These are phyloP conservation scores for Vannuccia rotundouncinata DNA, from an alignment of 2,888 invertebrate genomes.

Conservation along the genomic window DNA sequence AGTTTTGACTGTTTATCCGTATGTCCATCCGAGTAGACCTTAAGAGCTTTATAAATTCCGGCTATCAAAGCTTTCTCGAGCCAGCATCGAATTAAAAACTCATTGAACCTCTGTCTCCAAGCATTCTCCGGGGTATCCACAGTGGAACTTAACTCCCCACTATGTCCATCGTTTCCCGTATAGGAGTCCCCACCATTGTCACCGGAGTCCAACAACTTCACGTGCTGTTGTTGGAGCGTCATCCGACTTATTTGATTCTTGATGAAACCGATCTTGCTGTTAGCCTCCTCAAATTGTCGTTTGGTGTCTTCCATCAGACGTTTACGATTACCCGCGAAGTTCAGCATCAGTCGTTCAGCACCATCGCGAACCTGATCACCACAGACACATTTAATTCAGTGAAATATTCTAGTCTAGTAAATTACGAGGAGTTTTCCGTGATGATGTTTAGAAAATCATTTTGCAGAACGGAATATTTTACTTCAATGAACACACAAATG, in stretches of 20 bases:
- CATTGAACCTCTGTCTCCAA: neutral
- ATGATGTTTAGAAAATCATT: too few species aligned
- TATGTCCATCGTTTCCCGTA: neutral
- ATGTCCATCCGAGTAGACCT: neutral
- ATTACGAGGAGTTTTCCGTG: too few species aligned
- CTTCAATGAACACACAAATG: too few species aligned
- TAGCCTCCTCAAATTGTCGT: neutral
- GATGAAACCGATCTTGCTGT: neutral
- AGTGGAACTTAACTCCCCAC: neutral
- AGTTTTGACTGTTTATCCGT: neutral
- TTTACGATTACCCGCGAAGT: neutral
- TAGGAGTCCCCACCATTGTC: neutral
- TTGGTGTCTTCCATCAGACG: conserved; percentile 7
- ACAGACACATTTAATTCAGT: too few species aligned
- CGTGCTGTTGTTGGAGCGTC: neutral
- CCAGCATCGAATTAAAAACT: neutral
- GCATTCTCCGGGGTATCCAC: neutral
- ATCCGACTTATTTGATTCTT: conserved; percentile 14
- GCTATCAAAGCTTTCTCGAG: neutral
- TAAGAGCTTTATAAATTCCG: neutral
- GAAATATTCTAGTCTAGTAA: too few species aligned
- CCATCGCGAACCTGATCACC: conserved; percentile 29
- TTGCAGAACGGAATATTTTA: too few species aligned
- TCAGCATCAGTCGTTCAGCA: neutral
- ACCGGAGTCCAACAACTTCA: neutral